Base-by-base conservation (phyloP, 2,113 vertebrate species). In the Polypterus bichir region DNA sequence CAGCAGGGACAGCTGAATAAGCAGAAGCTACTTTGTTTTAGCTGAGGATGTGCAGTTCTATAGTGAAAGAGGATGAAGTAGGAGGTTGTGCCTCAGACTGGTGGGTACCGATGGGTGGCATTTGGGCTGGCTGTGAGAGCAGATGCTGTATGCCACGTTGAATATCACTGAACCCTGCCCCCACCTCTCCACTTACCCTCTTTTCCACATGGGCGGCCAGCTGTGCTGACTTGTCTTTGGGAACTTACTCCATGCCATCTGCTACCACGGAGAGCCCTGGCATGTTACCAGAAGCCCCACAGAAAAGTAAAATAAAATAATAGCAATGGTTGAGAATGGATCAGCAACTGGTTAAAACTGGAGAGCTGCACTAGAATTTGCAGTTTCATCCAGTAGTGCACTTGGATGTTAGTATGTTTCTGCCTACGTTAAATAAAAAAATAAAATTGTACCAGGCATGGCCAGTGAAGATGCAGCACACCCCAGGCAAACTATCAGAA, bases 221-320 rank as follows among this genome's bases (percentile, higher is more conserved):
- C 78, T 52, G 64, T 59, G 71, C 77, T 81, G 68, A 70, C 76
- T 80, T 47, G 27, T 3, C 0, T 0, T 1, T 2, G 45, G 61
- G 65, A 66, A 67, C 72, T 74, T 69, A 75, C 71, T 70, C 68
- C 64, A 65, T 65, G 68, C 84, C 85, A 87, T 87, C 83, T 87
- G 85, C 75, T 75, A 70, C 74, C 84, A 48, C 83, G 81, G 81
- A 81, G 69, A 71, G 83, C 62, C 68, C 73, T 70, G 63, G 75
- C 71, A 77, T 74, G 62, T 59, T 69, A 57, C 72, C 73, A 71
- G 59, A 49, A 48, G 5, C 7, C 11, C 27, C 10, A 57, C 73
- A 69, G 46, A 54, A 27, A 27, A 27, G 27, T 27, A 27, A 27
- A 27, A 27, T 27, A 27, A 27, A 27, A 27, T 27, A 27, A 27